A percentile compares a stretch with the other conserved stretches of the same genome.
Conservation (phyloP, 1,140 invertebrate species). For the Tetragnatha versicolor region DNA sequence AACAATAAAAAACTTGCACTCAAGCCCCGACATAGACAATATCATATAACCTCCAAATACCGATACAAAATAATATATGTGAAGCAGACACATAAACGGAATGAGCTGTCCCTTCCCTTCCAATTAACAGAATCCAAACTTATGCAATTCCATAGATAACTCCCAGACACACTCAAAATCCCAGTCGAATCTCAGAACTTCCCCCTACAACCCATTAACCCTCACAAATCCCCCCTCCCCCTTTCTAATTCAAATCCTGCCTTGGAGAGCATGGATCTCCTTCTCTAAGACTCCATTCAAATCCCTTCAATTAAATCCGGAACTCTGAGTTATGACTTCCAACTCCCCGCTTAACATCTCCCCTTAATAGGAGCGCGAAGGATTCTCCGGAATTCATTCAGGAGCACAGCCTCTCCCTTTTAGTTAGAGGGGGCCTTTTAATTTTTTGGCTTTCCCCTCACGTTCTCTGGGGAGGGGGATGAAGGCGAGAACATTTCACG, state of each 20-base stretch:
- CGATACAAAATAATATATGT: too few relatives aligned
- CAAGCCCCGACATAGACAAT: too few relatives aligned
- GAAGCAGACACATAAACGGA: too few relatives aligned
- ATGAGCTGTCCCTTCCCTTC: too few relatives aligned
- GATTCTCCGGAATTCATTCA: neutral
- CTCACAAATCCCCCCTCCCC: neutral
- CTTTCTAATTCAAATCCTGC: neutral
- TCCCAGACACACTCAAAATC: too few relatives aligned
- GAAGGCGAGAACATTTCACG: constrained; percentile 42
- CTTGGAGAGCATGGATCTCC: neutral
- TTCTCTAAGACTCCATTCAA: too few relatives aligned
- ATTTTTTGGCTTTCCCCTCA: constrained; percentile 40
- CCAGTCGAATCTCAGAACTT: too few relatives aligned
- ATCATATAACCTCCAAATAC: too few relatives aligned
- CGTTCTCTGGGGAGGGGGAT: neutral
- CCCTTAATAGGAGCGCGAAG: constrained; percentile 24
- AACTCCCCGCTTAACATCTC: constrained; percentile 16
- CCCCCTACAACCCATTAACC: too few relatives aligned
- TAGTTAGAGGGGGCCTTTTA: constrained; percentile 16
- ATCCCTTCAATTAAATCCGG: constrained; percentile 7
- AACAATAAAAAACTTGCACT: too few relatives aligned
- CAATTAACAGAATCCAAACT: too few relatives aligned
- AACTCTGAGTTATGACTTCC: neutral
- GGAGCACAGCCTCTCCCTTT: neutral
- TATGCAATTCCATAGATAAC: too few relatives aligned